Evolutionary conservation across 2,888 invertebrate genomes (phyloP).

Genomic region (Macrostomum cliftonense): DNA sequence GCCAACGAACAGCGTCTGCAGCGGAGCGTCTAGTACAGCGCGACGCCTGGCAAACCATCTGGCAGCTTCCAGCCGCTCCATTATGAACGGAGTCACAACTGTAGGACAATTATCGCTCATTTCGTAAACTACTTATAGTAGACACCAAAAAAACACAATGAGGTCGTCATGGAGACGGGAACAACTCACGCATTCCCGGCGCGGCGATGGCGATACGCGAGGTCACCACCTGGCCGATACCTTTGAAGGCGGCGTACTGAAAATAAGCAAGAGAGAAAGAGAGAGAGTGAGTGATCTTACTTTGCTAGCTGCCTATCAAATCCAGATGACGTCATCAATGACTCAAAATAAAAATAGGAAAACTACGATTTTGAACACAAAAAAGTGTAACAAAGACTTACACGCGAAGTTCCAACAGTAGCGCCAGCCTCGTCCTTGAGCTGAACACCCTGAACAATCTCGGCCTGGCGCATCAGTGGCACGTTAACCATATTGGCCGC

Average conservation of each 20-base stretch:
- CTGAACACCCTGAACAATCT: neutral
- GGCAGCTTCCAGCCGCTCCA: constrained; percentile 27
- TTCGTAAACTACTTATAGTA: too few relatives aligned
- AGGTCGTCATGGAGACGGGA: too few relatives aligned
- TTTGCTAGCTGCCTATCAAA: too few relatives aligned
- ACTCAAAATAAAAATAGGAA: too few relatives aligned
- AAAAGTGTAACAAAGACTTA: too few relatives aligned
- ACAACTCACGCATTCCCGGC: constrained; percentile 48
- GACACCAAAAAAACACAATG: too few relatives aligned
- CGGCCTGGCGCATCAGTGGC: constrained; percentile 71
- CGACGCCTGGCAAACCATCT: constrained; percentile 14
- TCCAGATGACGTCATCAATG: too few relatives aligned
- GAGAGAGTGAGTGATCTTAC: too few relatives aligned
- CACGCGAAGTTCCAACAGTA: neutral
- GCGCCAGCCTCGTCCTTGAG: neutral
- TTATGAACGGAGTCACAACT: constrained; percentile 31
- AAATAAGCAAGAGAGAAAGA: constrained; percentile 6
- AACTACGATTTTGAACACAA: too few relatives aligned
- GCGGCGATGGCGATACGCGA: constrained; percentile 75
- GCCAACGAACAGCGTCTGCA: constrained; percentile 53
- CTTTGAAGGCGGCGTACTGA: constrained; percentile 53
- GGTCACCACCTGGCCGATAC: constrained; percentile 69
- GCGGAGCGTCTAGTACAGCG: constrained; percentile 45
- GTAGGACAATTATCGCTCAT: constrained; percentile 1
- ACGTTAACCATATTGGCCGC: constrained; percentile 94